phyloP scores from a whole-genome alignment of 92 coral and sea anemone species.

The Umimayanthus kanabou region DNA sequence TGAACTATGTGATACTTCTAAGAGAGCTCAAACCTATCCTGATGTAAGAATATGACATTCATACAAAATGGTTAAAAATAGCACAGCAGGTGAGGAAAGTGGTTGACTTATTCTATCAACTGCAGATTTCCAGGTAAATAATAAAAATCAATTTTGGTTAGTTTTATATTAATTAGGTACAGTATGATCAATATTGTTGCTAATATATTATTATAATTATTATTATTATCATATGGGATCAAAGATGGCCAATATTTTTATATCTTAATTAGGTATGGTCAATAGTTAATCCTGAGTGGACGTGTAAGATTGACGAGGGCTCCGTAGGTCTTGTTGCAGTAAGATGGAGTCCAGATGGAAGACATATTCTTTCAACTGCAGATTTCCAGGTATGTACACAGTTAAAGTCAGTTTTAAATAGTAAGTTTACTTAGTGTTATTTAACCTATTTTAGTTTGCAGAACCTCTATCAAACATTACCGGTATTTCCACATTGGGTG shows the following conservation, averaged over 20 bases:
- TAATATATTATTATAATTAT: not conserved
- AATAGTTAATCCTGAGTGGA: conserved; percentile 94
- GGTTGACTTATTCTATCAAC: conserved; percentile 91
- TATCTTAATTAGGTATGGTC: conserved; percentile 88
- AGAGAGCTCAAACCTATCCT: too few species aligned
- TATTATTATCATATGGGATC: not conserved
- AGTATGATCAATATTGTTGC: not conserved
- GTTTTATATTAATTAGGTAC: too few species aligned
- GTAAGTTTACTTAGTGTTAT: too few species aligned
- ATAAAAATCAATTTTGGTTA: too few species aligned
- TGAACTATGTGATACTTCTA: too few species aligned
- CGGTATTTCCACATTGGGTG: too few species aligned
- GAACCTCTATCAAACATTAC: too few species aligned
- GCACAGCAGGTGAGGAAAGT: not conserved
- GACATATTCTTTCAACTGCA: conserved; percentile 94
- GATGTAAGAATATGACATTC: too few species aligned
- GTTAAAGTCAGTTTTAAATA: too few species aligned
- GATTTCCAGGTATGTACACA: conserved; percentile 91
- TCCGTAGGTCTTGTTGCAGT: conserved; percentile 86
- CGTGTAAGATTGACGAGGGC: conserved; percentile 96
- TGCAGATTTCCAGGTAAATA: conserved; percentile 91
- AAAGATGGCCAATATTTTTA: not conserved
- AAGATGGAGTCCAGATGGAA: conserved; percentile 98
- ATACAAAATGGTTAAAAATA: too few species aligned
- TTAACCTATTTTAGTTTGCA: too few species aligned